These are phyloP conservation scores for Ceyx melanurus DNA, from an alignment of 2,113 vertebrate species.

Conservation along the genomic window DNA sequence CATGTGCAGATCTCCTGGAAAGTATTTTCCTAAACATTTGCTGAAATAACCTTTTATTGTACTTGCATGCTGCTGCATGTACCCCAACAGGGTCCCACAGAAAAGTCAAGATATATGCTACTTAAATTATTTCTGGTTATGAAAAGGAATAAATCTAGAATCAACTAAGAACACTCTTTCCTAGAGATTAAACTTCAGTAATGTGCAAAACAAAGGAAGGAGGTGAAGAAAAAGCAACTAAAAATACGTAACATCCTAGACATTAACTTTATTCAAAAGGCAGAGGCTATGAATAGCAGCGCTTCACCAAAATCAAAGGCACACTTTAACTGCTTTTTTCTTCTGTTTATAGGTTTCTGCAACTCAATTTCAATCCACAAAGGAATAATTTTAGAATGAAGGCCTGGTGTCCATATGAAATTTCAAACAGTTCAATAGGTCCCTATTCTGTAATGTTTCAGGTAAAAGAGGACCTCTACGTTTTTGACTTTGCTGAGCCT, in stretches of 20 bases:
- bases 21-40: constrained; percentile 83
- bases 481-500: not conserved
- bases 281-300: not conserved
- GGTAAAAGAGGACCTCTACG: not conserved
- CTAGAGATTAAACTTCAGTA: not conserved
- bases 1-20: constrained; percentile 86
- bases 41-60: constrained; percentile 71
- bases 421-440: not conserved
- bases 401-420: not conserved
- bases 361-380: not conserved
- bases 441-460: not conserved
- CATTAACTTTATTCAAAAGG: not conserved
- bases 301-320: not conserved
- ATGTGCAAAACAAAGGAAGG: not conserved
- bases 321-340: not conserved
- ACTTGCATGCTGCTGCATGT: constrained; percentile 25
- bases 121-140: not conserved
- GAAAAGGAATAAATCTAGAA: constrained; percentile 1
- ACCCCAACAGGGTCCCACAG: constrained; percentile 37
- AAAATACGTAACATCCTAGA: not conserved
- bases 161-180: not conserved
- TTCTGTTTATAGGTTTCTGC: not conserved
- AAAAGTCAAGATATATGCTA: not conserved
- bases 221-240: not conserved
- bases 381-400: not conserved